Conservation (phyloP, 2,113 vertebrate genomes). For the Nothobranchius kuhntae region DNA sequence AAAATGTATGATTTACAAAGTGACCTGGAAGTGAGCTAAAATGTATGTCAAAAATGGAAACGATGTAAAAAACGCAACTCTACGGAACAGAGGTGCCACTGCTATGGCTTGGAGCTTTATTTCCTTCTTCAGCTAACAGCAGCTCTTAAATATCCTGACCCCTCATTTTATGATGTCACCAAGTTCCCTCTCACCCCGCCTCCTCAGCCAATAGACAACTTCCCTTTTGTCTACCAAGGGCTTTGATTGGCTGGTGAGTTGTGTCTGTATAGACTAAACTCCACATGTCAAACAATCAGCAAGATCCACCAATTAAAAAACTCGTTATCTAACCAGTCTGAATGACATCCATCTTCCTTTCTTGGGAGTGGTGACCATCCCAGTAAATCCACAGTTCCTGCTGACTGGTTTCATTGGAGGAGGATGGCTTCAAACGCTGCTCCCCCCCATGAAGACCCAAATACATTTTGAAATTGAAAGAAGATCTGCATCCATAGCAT, state of each 20-base stretch:
- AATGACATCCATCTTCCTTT: conserved; percentile 35
- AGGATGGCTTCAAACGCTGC: conserved; percentile 62
- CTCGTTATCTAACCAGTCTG: conserved; percentile 43
- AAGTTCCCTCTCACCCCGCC: conserved; percentile 39
- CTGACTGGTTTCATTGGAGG: conserved; percentile 59
- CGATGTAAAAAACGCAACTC: neutral
- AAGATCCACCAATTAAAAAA: conserved; percentile 26
- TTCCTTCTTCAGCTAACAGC: conserved; percentile 8
- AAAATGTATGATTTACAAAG: neutral
- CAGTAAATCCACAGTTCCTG: conserved; percentile 42
- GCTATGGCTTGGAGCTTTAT: conserved; percentile 21
- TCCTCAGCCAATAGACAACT: conserved; percentile 46
- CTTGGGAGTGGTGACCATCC: conserved; percentile 29
- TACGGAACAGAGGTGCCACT: conserved; percentile 20
- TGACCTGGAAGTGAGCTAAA: neutral
- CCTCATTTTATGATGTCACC: conserved; percentile 43
- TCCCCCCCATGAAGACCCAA: conserved; percentile 52
- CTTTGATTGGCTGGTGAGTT: conserved; percentile 44
- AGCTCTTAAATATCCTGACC: conserved; percentile 46
- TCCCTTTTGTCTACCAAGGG: conserved; percentile 22
- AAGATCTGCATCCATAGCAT: conserved; percentile 29
- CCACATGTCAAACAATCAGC: conserved; percentile 53
- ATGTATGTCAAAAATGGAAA: conserved; percentile 1
- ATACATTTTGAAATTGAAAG: conserved; percentile 72
- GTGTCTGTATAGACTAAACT: conserved; percentile 26